Conservation (phyloP, 1,140 invertebrate genomes). For the Drosophila ficusphila region DNA sequence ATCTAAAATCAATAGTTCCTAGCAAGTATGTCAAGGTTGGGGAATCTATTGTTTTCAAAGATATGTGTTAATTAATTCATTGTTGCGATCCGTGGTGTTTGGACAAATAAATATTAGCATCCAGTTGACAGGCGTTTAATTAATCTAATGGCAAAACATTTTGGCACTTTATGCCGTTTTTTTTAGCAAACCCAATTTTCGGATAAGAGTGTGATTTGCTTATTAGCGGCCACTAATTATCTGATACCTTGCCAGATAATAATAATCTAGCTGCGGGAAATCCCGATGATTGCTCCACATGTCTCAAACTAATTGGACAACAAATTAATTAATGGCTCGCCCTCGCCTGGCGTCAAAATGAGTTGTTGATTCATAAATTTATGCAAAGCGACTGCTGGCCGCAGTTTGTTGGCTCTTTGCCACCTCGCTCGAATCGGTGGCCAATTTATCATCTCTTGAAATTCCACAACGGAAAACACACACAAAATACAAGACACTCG, state of each 20-base stretch:
- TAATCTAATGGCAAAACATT: constrained; percentile 13
- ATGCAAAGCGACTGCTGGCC: constrained; percentile 59
- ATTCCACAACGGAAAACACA: constrained; percentile 60
- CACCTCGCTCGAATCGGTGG: constrained; percentile 70
- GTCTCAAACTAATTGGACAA: constrained; percentile 75
- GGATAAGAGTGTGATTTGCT: constrained; percentile 10
- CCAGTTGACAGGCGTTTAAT: constrained; percentile 17
- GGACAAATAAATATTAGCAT: constrained; percentile 10
- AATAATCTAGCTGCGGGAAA: constrained; percentile 20
- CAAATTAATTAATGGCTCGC: constrained; percentile 72
- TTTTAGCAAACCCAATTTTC: constrained; percentile 1
- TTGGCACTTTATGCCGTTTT: neutral
- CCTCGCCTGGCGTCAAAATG: constrained; percentile 66
- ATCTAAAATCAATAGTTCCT: constrained; percentile 1
- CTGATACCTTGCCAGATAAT: constrained; percentile 13
- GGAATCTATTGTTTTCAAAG: neutral
- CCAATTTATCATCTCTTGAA: constrained; percentile 78
- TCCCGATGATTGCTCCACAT: constrained; percentile 53
- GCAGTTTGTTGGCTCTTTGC: constrained; percentile 70
- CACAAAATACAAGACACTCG: constrained; percentile 29
- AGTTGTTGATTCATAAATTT: constrained; percentile 79
- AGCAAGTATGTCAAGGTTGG: constrained; percentile 34
- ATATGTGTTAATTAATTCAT: constrained; percentile 43
- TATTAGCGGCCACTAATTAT: constrained; percentile 17
- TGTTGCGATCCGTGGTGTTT: constrained; percentile 5